These are phyloP conservation scores for Argyra leucocephala DNA, from an alignment of 2,888 invertebrate species.

Conservation along the genomic window DNA sequence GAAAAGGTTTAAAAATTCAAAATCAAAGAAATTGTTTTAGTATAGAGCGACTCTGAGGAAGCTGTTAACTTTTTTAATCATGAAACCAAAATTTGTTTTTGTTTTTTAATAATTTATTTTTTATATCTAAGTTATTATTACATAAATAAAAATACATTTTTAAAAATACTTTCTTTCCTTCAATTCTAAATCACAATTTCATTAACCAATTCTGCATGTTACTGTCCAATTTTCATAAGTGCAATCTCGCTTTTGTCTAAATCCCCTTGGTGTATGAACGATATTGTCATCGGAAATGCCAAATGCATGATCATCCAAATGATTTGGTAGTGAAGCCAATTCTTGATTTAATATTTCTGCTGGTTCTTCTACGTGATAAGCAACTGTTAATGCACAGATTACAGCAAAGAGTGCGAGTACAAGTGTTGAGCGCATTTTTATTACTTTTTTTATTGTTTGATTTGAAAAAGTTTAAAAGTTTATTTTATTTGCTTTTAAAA, in stretches of 20 bases:
- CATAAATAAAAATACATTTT: no score
- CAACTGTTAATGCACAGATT: neutral
- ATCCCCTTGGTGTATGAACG: neutral
- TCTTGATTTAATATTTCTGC: neutral
- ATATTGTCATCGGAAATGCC: neutral
- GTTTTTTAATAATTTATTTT: no score
- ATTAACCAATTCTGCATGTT: conserved; percentile 4
- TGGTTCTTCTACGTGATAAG: neutral
- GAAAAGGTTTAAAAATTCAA: no score
- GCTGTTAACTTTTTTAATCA: no score
- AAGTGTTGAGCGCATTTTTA: neutral
- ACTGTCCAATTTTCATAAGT: neutral
- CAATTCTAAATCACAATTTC: no score
- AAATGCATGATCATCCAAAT: neutral
- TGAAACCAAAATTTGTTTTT: no score
- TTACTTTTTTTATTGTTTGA: neutral
- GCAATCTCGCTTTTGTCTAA: neutral
- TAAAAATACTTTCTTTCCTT: no score
- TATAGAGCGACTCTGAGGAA: no score
- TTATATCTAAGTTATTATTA: no score
- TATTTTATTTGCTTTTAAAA: neutral
- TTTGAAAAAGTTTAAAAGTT: neutral
- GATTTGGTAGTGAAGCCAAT: neutral
- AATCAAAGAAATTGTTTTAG: no score
- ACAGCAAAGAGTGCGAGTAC: neutral